phyloP scores from a whole-genome alignment of 2,888 invertebrate species.

The Lithophane ornitopus region DNA sequence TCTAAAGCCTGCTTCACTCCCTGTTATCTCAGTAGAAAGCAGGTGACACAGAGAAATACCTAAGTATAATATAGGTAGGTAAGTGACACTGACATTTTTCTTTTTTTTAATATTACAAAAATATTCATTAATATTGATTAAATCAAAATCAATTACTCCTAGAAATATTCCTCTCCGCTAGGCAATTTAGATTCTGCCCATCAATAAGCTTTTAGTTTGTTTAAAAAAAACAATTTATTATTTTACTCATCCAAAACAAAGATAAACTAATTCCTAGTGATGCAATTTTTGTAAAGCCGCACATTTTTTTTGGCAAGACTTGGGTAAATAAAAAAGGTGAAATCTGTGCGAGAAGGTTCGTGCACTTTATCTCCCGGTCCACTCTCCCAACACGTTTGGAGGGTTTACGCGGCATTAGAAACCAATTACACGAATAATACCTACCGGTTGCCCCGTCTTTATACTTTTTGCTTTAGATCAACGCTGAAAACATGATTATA shows the following conservation, averaged over 20 bases:
- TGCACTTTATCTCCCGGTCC: constrained; percentile 89
- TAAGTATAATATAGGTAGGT: neutral
- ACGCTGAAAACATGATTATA: constrained; percentile 44
- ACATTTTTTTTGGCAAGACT: constrained; percentile 41
- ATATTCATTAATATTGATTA: neutral
- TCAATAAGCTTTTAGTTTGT: neutral
- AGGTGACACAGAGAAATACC: constrained; percentile 1
- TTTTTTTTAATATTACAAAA: neutral
- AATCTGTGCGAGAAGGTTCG: constrained; percentile 76
- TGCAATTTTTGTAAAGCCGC: constrained; percentile 46
- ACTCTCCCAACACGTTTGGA: constrained; percentile 89
- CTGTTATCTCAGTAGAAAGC: constrained; percentile 8
- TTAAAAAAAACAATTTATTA: neutral
- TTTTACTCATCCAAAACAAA: constrained; percentile 8
- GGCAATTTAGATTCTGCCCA: neutral
- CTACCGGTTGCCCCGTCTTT: constrained; percentile 69
- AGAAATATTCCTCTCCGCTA: neutral
- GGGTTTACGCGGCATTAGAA: constrained; percentile 91
- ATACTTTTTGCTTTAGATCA: constrained; percentile 67
- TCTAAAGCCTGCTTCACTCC: constrained; percentile 17
- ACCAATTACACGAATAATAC: constrained; percentile 90
- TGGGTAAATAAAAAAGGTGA: constrained; percentile 67
- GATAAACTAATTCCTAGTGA: constrained; percentile 24
- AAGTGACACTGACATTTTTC: neutral
- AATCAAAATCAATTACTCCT: no score